A percentile compares a stretch with the other conserved stretches of the same genome.
Conservation (phyloP, 2,797 vertebrate species). For the Rhabdophis nuchalis region DNA sequence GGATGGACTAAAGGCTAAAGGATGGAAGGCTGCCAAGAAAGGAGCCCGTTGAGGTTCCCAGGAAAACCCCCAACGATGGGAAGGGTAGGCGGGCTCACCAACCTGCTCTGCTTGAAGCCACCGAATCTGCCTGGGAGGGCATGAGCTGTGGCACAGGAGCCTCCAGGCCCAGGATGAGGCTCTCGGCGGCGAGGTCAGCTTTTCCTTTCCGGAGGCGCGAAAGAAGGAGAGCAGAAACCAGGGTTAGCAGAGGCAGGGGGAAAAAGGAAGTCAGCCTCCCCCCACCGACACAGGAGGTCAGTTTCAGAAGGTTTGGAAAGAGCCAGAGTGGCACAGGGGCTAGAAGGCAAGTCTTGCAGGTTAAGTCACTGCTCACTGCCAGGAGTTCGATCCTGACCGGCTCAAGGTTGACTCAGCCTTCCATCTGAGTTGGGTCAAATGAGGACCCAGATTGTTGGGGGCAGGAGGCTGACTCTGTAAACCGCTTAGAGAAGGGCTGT, state of each 20-base stretch:
- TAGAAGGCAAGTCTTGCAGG: not conserved
- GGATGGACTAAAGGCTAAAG: not conserved
- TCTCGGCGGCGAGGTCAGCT: slow-evolving; percentile 81
- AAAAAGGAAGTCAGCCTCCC: no score
- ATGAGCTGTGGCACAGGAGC: slow-evolving; percentile 79
- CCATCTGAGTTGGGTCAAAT: no score
- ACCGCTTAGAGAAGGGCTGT: no score
- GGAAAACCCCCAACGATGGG: not conserved
- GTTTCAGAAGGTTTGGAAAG: not conserved
- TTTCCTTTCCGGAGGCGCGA: slow-evolving; percentile 68
- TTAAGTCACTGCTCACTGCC: not conserved
- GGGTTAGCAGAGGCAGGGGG: not conserved
- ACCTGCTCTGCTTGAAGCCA: slow-evolving; percentile 84
- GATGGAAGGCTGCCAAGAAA: not conserved
- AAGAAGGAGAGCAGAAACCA: slow-evolving; percentile 47
- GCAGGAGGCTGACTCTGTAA: no score
- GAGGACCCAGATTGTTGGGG: no score
- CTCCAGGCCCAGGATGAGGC: slow-evolving; percentile 91
- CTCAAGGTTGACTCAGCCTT: not conserved
- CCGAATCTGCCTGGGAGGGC: slow-evolving; percentile 78
- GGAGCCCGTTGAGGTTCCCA: not conserved
- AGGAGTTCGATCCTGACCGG: not conserved
- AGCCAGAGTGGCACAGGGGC: not conserved
- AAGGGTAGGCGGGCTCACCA: slow-evolving; percentile 59
- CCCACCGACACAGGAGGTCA: not conserved